A percentile compares a stretch with the other conserved stretches of the same genome.
Conservation (phyloP, 53 echinoderm and acorn worm genomes). For the Crossaster papposus region DNA sequence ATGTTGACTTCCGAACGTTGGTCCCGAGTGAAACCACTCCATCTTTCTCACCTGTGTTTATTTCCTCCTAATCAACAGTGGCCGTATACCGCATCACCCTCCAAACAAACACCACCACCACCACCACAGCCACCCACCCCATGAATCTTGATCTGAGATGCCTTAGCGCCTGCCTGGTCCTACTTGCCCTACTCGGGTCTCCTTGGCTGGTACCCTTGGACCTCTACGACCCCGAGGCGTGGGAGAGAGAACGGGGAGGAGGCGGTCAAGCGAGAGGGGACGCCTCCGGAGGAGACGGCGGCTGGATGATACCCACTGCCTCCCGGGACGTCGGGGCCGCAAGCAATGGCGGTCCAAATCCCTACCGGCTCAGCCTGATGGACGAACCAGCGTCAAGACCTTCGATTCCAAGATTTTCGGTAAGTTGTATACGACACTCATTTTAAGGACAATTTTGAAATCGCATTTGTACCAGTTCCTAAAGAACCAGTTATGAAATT, state of each 20-base stretch:
- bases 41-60: too few species aligned
- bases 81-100: neutral
- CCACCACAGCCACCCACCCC: neutral
- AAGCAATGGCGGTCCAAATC: constrained; percentile 18
- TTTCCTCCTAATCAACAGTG: neutral
- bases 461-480: neutral
- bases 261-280: neutral
- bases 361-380: constrained; percentile 10
- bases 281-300: neutral
- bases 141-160: constrained; percentile 49
- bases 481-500: too few species aligned
- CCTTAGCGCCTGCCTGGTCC: constrained; percentile 29
- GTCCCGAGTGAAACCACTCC: too few species aligned
- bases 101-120: too few species aligned
- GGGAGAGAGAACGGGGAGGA: neutral
- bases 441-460: neutral
- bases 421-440: neutral
- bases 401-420: constrained; percentile 22
- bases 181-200: constrained; percentile 5
- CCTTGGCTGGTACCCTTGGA: constrained; percentile 3
- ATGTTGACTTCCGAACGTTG: too few species aligned
- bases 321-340: constrained; percentile 23
- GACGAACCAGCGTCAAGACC: constrained; percentile 42
- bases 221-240: constrained; percentile 14
- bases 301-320: constrained; percentile 8